These are phyloP conservation scores for Canis aureus DNA, from an alignment of 2,113 vertebrate species.

Conservation along the genomic window DNA sequence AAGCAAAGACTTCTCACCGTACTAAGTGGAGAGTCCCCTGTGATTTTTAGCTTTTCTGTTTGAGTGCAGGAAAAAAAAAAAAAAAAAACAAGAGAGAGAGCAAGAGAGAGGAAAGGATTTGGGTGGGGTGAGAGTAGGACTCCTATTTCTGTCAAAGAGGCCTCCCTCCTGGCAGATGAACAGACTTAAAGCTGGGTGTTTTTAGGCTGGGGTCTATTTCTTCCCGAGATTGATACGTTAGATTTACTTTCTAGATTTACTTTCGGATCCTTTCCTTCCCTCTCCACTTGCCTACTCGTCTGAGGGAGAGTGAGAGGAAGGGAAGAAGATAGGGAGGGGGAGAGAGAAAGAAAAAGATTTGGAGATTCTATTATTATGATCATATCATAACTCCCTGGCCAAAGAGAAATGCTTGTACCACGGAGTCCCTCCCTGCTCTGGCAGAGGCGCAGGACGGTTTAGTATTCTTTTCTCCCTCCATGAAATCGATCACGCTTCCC, in stretches of 20 bases:
- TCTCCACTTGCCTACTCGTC: background rate
- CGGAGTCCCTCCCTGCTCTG: background rate
- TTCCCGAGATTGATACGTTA: background rate
- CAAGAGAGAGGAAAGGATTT: background rate
- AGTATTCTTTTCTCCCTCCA: background rate
- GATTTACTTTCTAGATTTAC: background rate
- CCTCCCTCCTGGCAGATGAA: background rate
- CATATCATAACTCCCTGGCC: background rate
- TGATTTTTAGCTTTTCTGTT: background rate
- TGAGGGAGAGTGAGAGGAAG: background rate
- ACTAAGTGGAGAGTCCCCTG: too few species aligned
- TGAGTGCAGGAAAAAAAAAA: background rate
- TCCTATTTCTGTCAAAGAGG: background rate
- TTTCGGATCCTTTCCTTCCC: background rate
- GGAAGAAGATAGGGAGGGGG: too few species aligned
- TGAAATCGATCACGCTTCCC: conserved; percentile 51
- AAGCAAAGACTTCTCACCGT: background rate
- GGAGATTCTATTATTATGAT: background rate
- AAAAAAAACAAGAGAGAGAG: too few species aligned
- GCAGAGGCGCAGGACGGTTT: accelerated
- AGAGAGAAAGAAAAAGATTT: background rate
- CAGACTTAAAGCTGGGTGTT: background rate
- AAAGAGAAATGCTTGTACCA: background rate
- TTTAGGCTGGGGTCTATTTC: background rate
- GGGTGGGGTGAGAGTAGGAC: background rate